Percentiles rank a stretch among this genome's conserved stretches.
phyloP scores from a whole-genome alignment of 2,797 vertebrate genomes.

The Alca torda region DNA sequence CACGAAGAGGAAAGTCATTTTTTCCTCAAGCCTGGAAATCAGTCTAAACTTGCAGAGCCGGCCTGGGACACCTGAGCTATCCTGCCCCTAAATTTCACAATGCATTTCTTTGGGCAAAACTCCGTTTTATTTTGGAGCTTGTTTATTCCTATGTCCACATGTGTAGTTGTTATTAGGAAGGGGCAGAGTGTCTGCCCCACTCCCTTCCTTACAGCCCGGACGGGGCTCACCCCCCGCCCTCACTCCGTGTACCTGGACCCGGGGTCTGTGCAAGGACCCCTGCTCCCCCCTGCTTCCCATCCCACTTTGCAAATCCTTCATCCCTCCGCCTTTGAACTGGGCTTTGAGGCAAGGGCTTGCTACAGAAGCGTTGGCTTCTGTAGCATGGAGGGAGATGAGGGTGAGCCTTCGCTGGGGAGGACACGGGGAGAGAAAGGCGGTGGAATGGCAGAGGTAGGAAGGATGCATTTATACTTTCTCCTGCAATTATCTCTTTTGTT shows the following conservation, averaged over 20 bases:
- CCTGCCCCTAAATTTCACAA: neutral
- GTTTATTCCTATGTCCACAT: neutral
- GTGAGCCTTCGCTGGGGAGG: neutral
- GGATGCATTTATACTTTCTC: neutral
- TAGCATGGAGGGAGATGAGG: neutral
- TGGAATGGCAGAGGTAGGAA: neutral
- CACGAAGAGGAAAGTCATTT: neutral
- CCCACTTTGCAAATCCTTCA: neutral
- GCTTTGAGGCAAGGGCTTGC: neutral
- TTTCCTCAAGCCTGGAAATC: neutral
- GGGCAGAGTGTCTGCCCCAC: neutral
- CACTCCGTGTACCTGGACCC: neutral
- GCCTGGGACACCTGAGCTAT: neutral
- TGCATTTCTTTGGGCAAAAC: neutral
- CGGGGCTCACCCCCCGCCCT: rapidly evolving
- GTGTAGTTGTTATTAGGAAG: neutral
- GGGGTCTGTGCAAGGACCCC: rapidly evolving
- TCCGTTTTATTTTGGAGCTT: neutral
- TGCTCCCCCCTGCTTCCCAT: neutral
- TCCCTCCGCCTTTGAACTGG: neutral
- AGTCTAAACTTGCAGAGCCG: neutral
- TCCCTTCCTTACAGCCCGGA: neutral
- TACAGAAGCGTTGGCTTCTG: neutral
- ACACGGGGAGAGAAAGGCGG: neutral
- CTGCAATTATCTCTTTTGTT: neutral